These are phyloP conservation scores for Drosophila flavopinicola DNA, from an alignment of 2,888 invertebrate genomes.

Conservation along the genomic window DNA sequence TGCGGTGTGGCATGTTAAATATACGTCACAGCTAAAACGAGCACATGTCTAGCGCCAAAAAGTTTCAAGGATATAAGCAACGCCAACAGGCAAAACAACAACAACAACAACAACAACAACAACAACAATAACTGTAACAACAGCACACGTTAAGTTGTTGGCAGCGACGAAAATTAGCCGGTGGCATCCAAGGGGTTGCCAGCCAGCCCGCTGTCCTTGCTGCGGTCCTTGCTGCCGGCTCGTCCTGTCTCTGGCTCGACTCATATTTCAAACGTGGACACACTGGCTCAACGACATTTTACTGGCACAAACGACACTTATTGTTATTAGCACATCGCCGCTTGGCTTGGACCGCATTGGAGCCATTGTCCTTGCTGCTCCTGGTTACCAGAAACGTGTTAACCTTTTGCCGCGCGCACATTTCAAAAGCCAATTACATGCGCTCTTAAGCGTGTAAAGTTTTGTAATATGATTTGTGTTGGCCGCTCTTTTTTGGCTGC, in stretches of 20 bases:
- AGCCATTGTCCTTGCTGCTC: conserved; percentile 13
- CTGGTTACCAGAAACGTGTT: conserved; percentile 63
- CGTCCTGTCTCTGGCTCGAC: conserved; percentile 30
- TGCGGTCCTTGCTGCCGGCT: background rate
- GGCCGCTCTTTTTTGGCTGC: conserved; percentile 38
- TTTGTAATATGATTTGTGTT: conserved; percentile 82
- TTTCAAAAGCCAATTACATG: conserved; percentile 84
- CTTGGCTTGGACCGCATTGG: conserved; percentile 31
- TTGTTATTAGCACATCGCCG: conserved; percentile 73
- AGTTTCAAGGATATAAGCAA: conserved; percentile 75
- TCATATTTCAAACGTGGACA: conserved; percentile 69
- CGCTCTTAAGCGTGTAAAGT: conserved; percentile 83
- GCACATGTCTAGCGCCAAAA: conserved; percentile 73
- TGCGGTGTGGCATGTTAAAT: conserved; percentile 80
- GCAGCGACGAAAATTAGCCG: conserved; percentile 58
- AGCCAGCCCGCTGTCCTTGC: conserved; percentile 38
- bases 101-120: conserved; percentile 4
- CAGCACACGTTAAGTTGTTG: conserved; percentile 67
- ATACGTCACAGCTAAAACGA: conserved; percentile 73
- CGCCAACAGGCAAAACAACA: conserved; percentile 48
- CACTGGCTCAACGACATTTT: conserved; percentile 50
- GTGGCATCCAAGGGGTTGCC: conserved; percentile 58
- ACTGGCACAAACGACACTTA: conserved; percentile 67
- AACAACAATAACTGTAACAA: conserved; percentile 15
- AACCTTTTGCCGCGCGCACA: conserved; percentile 71